These are phyloP conservation scores for Conus betulinus DNA, from an alignment of 1,140 invertebrate species.

Conservation along the genomic window DNA sequence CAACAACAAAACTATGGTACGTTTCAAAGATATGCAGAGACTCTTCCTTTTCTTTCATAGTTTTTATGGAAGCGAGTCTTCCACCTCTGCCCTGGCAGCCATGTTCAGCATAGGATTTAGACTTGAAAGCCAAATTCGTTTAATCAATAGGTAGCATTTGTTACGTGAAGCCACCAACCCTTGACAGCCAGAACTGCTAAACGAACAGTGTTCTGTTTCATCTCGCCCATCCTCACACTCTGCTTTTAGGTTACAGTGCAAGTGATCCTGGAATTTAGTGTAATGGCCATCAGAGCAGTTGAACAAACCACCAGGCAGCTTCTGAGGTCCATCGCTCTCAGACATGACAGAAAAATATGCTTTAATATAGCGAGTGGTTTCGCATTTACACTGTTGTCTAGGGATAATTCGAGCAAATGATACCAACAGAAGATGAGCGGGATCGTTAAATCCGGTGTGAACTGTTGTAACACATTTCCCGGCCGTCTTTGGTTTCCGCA, in stretches of 20 bases:
- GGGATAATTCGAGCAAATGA: no score
- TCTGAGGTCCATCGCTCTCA: neutral
- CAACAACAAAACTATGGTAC: neutral
- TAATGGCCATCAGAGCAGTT: neutral
- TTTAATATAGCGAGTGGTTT: neutral
- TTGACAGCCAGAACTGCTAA: neutral
- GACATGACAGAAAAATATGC: neutral
- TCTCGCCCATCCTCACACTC: neutral
- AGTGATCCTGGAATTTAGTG: neutral
- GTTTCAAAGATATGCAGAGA: neutral
- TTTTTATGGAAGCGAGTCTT: neutral
- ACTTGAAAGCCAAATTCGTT: neutral
- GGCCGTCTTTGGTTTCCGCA: neutral
- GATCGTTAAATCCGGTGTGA: neutral
- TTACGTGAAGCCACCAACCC: neutral
- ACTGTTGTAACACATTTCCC: neutral
- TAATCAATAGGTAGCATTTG: neutral
- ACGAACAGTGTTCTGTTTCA: neutral
- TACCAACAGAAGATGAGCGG: neutral
- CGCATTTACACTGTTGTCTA: no score
- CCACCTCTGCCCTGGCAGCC: neutral
- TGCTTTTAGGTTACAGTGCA: neutral
- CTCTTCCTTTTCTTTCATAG: neutral
- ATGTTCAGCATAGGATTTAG: neutral
- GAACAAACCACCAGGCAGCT: conserved; percentile 2